Evolutionary conservation across 2,113 vertebrate genomes (phyloP).

Genomic region (Rousettus leschenaultii): DNA sequence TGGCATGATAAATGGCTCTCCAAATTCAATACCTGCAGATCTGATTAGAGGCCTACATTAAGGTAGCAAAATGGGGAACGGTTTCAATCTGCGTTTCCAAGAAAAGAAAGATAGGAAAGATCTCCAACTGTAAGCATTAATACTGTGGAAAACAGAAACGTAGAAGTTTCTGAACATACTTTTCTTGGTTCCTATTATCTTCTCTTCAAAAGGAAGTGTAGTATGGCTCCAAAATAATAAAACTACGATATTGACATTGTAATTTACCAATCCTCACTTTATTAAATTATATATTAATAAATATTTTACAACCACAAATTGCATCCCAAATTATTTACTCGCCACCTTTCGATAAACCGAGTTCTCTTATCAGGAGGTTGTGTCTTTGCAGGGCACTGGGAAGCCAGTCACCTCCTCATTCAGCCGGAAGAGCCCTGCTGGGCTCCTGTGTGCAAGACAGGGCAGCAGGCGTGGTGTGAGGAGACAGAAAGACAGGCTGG

Average conservation of each 20-base stretch:
- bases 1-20: background rate
- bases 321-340: background rate
- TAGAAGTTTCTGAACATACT: slow-evolving; percentile 22
- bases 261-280: background rate
- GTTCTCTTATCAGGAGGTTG: background rate
- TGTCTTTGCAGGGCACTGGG: background rate
- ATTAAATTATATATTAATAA: background rate
- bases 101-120: background rate
- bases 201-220: background rate
- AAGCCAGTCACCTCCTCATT: background rate
- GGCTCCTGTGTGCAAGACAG: background rate
- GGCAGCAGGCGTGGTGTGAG: background rate
- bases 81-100: background rate
- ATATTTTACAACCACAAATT: slow-evolving; percentile 11
- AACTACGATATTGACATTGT: background rate
- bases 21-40: background rate
- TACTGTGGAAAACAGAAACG: background rate
- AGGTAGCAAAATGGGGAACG: background rate
- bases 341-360: background rate
- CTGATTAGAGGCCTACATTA: background rate
- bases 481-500: background rate
- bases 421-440: background rate
- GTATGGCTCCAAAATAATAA: background rate
- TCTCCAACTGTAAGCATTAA: background rate
- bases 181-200: background rate